These are phyloP conservation scores for Gryon sp. DNA, from an alignment of 1,140 invertebrate species.

Conservation along the genomic window DNA sequence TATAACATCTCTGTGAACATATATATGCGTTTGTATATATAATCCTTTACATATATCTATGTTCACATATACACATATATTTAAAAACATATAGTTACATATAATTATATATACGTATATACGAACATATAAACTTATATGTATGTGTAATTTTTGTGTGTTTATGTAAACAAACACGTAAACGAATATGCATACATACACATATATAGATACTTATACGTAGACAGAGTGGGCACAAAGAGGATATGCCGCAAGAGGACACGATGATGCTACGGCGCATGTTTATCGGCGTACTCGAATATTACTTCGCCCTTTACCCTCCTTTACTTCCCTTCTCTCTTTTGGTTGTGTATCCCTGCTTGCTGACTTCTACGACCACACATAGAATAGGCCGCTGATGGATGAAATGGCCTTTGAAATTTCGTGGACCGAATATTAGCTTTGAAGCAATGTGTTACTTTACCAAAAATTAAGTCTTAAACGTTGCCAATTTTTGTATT, in stretches of 20 bases:
- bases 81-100: too few relatives aligned
- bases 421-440: constrained; percentile 30
- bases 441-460: constrained; percentile 20
- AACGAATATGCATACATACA: neutral
- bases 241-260: constrained; percentile 32
- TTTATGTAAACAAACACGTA: too few relatives aligned
- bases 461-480: constrained; percentile 24
- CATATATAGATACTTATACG: constrained; percentile 24
- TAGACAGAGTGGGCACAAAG: constrained; percentile 22
- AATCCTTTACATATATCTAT: too few relatives aligned
- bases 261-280: constrained; percentile 34
- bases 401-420: constrained; percentile 19
- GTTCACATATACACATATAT: too few relatives aligned
- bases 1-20: too few relatives aligned
- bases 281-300: constrained; percentile 28
- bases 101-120: too few relatives aligned
- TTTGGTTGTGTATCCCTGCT: too few relatives aligned
- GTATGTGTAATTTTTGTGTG: neutral
- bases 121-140: neutral
- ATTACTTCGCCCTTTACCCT: constrained; percentile 1
- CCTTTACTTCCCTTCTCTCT: too few relatives aligned
- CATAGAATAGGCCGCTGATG: constrained; percentile 12
- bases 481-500: too few relatives aligned
- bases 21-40: too few relatives aligned
- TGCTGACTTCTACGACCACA: constrained; percentile 8